Conservation (phyloP, 2,888 invertebrate genomes). For the Gastracanthus pulcherrimus region DNA sequence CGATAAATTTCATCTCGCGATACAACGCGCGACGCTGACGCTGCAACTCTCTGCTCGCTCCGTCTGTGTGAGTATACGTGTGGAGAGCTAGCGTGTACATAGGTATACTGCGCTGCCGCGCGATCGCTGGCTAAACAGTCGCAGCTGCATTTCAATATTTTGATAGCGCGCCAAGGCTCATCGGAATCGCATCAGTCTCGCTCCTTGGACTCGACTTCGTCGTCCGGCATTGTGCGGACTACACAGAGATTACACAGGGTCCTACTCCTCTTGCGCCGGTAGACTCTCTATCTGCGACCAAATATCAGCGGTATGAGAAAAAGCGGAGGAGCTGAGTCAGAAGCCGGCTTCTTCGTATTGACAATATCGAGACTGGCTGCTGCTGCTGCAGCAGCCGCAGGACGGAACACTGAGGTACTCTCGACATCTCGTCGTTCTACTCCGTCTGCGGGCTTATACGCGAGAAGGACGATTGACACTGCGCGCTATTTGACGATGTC, state of each 20-base stretch:
- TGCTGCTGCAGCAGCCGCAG: neutral
- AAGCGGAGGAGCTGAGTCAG: conserved; percentile 27
- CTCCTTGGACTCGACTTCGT: no score
- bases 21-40: conserved; percentile 12
- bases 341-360: neutral
- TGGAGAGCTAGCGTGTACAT: no score
- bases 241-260: neutral
- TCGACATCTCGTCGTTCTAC: neutral
- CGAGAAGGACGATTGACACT: neutral
- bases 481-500: conserved; percentile 17
- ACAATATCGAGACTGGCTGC: conserved; percentile 7
- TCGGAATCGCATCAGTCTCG: conserved; percentile 37
- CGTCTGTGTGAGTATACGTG: neutral
- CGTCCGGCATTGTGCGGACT: neutral
- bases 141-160: conserved; percentile 25
- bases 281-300: neutral
- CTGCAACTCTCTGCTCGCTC: neutral
- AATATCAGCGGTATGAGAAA: neutral
- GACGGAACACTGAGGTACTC: neutral
- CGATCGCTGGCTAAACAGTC: neutral
- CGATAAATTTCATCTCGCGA: conserved; percentile 54
- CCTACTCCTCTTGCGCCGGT: neutral
- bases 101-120: no score
- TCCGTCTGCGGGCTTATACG: neutral
- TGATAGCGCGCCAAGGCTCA: conserved; percentile 36